A percentile compares a stretch with the other conserved stretches of the same genome.
These are phyloP conservation scores for Peromyscus maniculatus DNA, from an alignment of 2,113 vertebrate genomes.

Conservation along the genomic window DNA sequence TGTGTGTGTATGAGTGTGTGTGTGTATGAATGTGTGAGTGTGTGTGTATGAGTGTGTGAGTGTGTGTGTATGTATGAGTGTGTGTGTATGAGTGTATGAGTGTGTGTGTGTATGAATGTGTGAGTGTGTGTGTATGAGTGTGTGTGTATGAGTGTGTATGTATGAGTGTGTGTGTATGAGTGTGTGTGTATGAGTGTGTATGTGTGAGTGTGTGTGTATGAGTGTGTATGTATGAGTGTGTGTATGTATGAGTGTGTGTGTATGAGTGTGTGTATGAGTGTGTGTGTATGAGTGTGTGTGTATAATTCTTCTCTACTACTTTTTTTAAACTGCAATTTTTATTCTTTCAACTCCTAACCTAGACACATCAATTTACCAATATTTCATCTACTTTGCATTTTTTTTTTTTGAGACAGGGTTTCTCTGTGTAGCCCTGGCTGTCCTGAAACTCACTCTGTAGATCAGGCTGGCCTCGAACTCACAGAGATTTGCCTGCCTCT, in stretches of 20 bases:
- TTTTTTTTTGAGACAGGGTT: not conserved
- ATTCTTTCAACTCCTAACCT: not conserved
- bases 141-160: no score
- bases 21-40: not conserved
- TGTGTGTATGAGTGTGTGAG: not conserved
- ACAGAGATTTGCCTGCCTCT: not conserved
- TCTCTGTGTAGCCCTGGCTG: not conserved
- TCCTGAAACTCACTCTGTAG: not conserved
- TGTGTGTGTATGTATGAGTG: no score
- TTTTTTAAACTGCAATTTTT: not conserved
- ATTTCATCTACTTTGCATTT: slow-evolving; percentile 30
- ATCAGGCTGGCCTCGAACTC: not conserved
- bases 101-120: no score
- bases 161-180: no score
- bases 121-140: no score
- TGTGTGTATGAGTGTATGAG: no score
- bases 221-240: not conserved
- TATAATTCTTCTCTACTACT: not conserved
- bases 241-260: not conserved
- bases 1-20: not conserved
- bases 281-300: not conserved
- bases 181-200: no score
- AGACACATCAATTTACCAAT: slow-evolving; percentile 19
- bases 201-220: not conserved
- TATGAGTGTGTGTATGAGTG: not conserved